Evolutionary conservation across 1,140 invertebrate species (phyloP), one percentile per base, ranked within the genome.

Genomic region (Macrostomum lignano): DNA sequence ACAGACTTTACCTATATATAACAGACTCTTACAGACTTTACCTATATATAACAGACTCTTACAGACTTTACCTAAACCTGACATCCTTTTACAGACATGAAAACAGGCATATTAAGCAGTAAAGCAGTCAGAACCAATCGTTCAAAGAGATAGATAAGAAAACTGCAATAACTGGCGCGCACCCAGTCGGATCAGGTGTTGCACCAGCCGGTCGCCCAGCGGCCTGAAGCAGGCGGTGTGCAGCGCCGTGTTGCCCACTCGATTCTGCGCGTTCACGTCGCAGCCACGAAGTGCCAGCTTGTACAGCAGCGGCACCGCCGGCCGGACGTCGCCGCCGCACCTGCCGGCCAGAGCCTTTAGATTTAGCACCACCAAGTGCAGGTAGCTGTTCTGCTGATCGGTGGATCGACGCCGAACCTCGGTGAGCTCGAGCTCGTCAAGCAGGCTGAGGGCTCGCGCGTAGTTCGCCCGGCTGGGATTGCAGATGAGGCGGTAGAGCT

Each of bases 171-270:
- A 7, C 11, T 17, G 7, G 15, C 24, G 26, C 32, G 20, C 30
- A 42, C 40, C 40, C 21, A 40, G 26, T 17, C 40, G 15, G 2
- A 42, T 36, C 7, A 42, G 35, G 23, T 42, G 40, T 20, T 11
- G 19, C 15, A 29, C 38, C 10, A 42, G 17, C 15, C 6, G 10
- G 7, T 37, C 32, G 2, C 30, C 40, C 17, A 35, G n/a, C 3
- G 40, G 40, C 37, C 28, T 25, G 14, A 42, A 25, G 30, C 38
- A 40, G 7, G 40, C 40, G n/a, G 40, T 21, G 26, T 42, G 40
- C 14, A 42, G 23, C 9, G 23, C 24, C 13, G 40, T 42, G 20
- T 42, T 42, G 10, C 40, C 40, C 23, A 37, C 28, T 2, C 25
- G 23, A 28, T 42, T 42, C 26, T 38, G 39, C 2, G 40, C 38